Conservation (phyloP, 2,113 vertebrate genomes). For the Hipposideros armiger region DNA sequence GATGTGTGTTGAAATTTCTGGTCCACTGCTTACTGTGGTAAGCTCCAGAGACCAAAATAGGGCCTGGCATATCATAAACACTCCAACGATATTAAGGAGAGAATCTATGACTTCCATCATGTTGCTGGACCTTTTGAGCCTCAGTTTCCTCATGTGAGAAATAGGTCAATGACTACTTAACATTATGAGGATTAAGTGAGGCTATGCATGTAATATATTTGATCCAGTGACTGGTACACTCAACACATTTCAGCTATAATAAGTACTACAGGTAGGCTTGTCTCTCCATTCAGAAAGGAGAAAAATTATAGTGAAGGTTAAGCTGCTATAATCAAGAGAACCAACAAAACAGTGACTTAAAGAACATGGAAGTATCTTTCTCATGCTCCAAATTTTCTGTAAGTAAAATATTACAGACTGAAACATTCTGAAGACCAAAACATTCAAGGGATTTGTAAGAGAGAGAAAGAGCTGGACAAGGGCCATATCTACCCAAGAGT, state of each 20-base stretch:
- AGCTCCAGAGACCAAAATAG: background rate
- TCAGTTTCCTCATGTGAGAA: conserved; percentile 14
- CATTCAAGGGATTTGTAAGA: background rate
- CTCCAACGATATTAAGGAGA: background rate
- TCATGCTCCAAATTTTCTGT: background rate
- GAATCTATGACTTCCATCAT: background rate
- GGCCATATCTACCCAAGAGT: background rate
- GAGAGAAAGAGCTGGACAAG: background rate
- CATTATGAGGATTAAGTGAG: background rate
- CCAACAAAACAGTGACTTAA: background rate
- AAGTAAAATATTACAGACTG: background rate
- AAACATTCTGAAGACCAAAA: conserved; percentile 43
- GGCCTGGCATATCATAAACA: background rate
- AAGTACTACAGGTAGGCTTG: background rate
- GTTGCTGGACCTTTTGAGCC: background rate
- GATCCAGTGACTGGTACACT: background rate
- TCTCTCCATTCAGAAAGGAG: background rate
- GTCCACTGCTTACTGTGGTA: background rate
- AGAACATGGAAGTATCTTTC: background rate
- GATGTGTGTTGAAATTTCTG: background rate
- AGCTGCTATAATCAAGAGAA: background rate
- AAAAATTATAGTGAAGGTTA: background rate
- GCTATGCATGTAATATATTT: too few relatives aligned
- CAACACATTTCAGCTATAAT: background rate
- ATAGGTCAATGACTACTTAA: background rate